These are phyloP conservation scores for Idaea dimidiata DNA, from an alignment of 2,888 invertebrate genomes.

Conservation along the genomic window DNA sequence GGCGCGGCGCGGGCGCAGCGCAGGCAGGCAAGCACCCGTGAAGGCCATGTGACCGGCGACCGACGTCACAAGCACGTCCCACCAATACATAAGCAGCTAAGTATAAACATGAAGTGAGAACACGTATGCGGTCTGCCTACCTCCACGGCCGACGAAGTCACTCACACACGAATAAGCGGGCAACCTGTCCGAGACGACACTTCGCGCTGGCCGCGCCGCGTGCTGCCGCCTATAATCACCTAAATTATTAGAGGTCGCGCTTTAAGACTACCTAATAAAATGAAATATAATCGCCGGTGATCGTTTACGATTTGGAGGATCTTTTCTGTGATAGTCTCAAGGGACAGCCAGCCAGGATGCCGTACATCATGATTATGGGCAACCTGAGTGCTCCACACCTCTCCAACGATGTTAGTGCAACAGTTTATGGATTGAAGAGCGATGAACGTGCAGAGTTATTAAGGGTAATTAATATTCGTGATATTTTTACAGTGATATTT, in stretches of 20 bases:
- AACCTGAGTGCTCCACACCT: conserved; percentile 68
- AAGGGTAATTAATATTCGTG: conserved; percentile 37
- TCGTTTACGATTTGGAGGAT: conserved; percentile 23
- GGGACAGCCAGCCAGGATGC: conserved; percentile 48
- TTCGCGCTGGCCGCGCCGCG: conserved; percentile 40
- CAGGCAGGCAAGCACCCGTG: conserved; percentile 60
- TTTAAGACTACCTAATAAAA: conserved; percentile 38
- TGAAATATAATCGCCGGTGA: conserved; percentile 49
- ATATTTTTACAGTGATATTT: background rate
- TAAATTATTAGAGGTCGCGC: conserved; percentile 25
- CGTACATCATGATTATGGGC: conserved; percentile 77
- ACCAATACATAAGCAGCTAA: conserved; percentile 39
- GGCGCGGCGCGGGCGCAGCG: conserved; percentile 22
- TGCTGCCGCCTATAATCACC: conserved; percentile 32
- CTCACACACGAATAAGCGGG: conserved; percentile 59
- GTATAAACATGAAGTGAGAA: conserved; percentile 28
- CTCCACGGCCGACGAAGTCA: conserved; percentile 41
- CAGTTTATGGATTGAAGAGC: conserved; percentile 72
- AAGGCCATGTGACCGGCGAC: conserved; percentile 62
- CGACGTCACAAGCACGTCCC: conserved; percentile 49
- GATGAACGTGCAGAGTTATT: conserved; percentile 63
- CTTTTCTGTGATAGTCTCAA: conserved; percentile 38
- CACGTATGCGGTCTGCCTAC: conserved; percentile 49
- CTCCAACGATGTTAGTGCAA: conserved; percentile 71
- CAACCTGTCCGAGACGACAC: conserved; percentile 47